Base-by-base conservation (phyloP, 37 sponge, comb jelly and placozoan species). In the Diacarnus erythraeanus region DNA sequence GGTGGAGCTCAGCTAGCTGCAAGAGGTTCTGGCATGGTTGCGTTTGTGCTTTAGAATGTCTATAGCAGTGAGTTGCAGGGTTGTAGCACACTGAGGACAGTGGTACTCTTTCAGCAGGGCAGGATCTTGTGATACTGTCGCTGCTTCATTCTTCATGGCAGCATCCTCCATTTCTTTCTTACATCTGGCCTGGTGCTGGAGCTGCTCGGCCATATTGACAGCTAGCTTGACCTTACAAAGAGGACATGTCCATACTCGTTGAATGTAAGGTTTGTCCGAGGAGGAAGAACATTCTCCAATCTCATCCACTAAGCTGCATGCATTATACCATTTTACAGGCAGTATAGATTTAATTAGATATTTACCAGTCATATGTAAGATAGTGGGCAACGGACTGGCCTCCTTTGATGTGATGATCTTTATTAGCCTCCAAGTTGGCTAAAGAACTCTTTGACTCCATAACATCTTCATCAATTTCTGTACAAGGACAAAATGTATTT, bases 21-120 rank as follows among this genome's bases (percentile, higher is more conserved):
- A 15, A 12, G 51, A 12, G 51, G 10, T 41, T 44, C 54, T 78
- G 23, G 84, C 84, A 56, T 90, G 91, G 27, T 44, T 22, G 2
- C 79, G 83, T 66, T 91, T 91, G 63, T 91, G 91, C 66, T 82
- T 91, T 30, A 91, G 70, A 34, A 91, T 86, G 1, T 82, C 87
- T 43, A 84, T 91, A 18, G 91, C 31, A 34, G 87, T 51, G 47
- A 91, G 41, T 38, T 57, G 29, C 10, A 86, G 69, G 12, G 59
- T 68, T 64, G 77, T 33, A 23, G 61, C 54, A 36, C 91, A 91
- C 2, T 64, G 75, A 10, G 69, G 22, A 38, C 91, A 88, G 69
- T 83, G 36, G 64, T 88, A 88, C 15, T 74, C 80, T 43, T 63
- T 82, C 31, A 63, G 20, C 30, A 54, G 9, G 8, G 65, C 70